Base-by-base conservation (phyloP, 2,888 invertebrate species). In the Cistogaster globosa region DNA sequence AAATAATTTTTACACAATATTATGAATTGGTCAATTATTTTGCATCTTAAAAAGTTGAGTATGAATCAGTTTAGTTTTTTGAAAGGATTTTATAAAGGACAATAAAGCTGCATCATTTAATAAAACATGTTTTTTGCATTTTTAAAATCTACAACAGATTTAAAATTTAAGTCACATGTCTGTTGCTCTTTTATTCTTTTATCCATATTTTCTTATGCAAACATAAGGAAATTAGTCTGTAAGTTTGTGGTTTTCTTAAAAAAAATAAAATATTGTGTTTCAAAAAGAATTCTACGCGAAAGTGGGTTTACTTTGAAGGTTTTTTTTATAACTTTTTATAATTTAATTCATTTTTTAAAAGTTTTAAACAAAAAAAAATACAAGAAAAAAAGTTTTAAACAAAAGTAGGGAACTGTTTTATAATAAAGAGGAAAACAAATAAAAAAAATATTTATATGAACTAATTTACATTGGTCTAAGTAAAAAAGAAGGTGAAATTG, bases 151-250 rank as follows among this genome's bases (percentile, higher is more conserved):
- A 55, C 16, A 22, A 57, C 58, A 14, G 5, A 38, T 51, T 85
- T 79, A 32, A 82, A 67, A 85, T 82, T 82, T 82, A 20, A 82
- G 85, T 85, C 85, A 85, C 85, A 85, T 85, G 85, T 82, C 72
- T 18, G 75, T 82, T 75, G 11, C 32, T 26, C 32, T 60, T 67
- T 80, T 76, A 62, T 71, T 38, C 32, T 42, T 71, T 48, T 51
- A 38, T 36, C n/a, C 58, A 16, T 45, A 45, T 67, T 53, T 1
- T 65, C 16, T 53, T 38, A 26, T 26, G 22, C 3, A 45, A 20
- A 20, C 42, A 57, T 12, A 42, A 42, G 12, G 11, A 42, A 42
- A 11, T 42, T 12, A 42, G 36, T 53, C 1, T 48, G 22, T 51
- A 6, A 8, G 18, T 36, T 48, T 48, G 45, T 48, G 45, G 12